Base-by-base conservation (phyloP, 1,140 invertebrate genomes). In the Ruditapes philippinarum region DNA sequence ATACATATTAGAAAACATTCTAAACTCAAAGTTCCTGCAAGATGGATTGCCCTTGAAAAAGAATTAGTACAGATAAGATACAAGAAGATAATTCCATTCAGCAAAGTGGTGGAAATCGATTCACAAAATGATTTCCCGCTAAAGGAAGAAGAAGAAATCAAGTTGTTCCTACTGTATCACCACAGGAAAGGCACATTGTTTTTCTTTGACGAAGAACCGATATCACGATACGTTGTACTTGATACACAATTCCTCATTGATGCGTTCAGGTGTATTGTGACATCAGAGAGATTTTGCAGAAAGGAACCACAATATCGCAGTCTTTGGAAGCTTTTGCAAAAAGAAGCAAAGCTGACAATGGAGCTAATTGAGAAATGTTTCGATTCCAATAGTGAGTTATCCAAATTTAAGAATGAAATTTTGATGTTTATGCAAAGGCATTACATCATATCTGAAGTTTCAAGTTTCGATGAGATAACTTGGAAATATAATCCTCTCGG, bases 211-310 rank as follows among this genome's bases (percentile, higher is more conserved):
- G 79, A 81, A 25, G 51, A 81, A 38, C 33, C 42, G 49, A 14
- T 84, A 36, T n/a, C n/a, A 9, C 42, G 36, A 40, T 17, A 9
- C 0, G 82, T 84, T 9, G 65, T 84, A 9, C 82, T 84, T 0
- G 65, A 84, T 45, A 33, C 62, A 12, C 82, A 84, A 40, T 84
- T 42, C 62, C 68, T 84, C n/a, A 84, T 84, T 31, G 65, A 84
- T 33, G 62, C 82, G 62, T 84, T 84, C 45, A 68, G 49, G 36
- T 73, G 28, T 22, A 36, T 84, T 14, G 49, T 84, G 14, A 84
- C 65, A 4, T 62, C 82, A 31, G 36, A 31, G 17, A 19, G 42
- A 73, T 84, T 84, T 51, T 84, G 82, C 36, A n/a, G 33, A 19
- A 17, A 70, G n/a, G 62, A 68, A 12, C 28, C 82, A 0, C 11